These are phyloP conservation scores for Enteromius thamalakanensis DNA, from an alignment of 2,797 vertebrate genomes.

Conservation along the genomic window DNA sequence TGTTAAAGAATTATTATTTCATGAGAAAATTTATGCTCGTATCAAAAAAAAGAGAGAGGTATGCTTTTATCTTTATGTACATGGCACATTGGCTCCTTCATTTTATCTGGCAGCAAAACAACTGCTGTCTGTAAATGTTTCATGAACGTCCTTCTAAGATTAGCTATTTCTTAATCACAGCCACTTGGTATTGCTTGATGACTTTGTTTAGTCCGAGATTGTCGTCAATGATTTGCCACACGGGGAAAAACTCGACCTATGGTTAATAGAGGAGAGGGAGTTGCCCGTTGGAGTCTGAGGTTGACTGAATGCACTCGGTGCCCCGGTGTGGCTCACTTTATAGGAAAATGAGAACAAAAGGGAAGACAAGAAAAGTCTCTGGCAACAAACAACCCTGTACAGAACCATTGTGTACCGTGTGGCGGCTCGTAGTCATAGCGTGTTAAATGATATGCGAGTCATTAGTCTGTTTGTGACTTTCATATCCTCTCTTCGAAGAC, in stretches of 20 bases:
- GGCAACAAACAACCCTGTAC: background rate
- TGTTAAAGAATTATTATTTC: background rate
- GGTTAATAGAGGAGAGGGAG: conserved; percentile 50
- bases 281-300: conserved; percentile 67
- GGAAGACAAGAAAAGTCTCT: background rate
- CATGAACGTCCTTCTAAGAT: conserved; percentile 62
- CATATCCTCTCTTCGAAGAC: conserved; percentile 67
- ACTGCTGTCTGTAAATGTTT: conserved; percentile 71
- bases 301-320: conserved; percentile 51
- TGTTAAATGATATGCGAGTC: background rate
- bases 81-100: background rate
- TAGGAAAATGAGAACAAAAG: conserved; percentile 12
- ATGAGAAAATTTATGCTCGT: background rate
- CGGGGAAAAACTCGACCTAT: conserved; percentile 58
- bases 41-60: background rate
- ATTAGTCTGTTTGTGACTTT: background rate
- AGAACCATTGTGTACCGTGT: background rate
- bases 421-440: background rate
- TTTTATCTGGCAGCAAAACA: conserved; percentile 58
- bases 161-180: conserved; percentile 45
- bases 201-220: conserved; percentile 55
- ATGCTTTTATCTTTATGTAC: background rate
- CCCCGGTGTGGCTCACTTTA: background rate
- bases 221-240: conserved; percentile 68
- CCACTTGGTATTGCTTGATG: conserved; percentile 54